Evolutionary conservation across 2,888 invertebrate species (phyloP).

Genomic region (Pterobdella sp.): DNA sequence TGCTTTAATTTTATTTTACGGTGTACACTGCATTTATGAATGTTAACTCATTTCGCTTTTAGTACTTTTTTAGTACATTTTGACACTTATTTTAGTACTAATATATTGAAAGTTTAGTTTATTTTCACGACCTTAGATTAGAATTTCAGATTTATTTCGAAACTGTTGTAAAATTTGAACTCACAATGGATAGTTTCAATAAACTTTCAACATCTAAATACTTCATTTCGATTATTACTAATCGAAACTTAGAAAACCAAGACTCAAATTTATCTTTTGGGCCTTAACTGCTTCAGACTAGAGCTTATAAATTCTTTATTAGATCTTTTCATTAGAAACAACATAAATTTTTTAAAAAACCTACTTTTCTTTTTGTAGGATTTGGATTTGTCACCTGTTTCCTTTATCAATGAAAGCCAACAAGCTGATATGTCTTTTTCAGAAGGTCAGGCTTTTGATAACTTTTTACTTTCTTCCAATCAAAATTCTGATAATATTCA

Average conservation of each 20-base stretch:
- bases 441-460: not conserved
- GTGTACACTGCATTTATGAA: too few species aligned
- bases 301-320: not conserved
- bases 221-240: not conserved
- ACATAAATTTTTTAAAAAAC: not conserved
- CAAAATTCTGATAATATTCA: not conserved
- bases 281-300: not conserved
- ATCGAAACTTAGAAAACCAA: not conserved
- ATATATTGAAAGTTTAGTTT: not conserved
- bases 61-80: not conserved
- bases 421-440: not conserved
- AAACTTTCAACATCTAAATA: conserved; percentile 11
- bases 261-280: not conserved
- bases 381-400: not conserved
- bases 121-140: not conserved
- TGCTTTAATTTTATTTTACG: not conserved
- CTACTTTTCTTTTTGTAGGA: conserved; percentile 1
- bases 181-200: conserved; percentile 3
- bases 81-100: not conserved
- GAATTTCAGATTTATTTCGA: not conserved
- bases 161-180: not conserved
- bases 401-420: conserved; percentile 10
- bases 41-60: too few species aligned
- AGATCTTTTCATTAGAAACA: conserved; percentile 5
- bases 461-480: not conserved